phyloP scores from a whole-genome alignment of 30 jellyfish, hydroid and myxozoan genomes.

The Morbakka virulenta region DNA sequence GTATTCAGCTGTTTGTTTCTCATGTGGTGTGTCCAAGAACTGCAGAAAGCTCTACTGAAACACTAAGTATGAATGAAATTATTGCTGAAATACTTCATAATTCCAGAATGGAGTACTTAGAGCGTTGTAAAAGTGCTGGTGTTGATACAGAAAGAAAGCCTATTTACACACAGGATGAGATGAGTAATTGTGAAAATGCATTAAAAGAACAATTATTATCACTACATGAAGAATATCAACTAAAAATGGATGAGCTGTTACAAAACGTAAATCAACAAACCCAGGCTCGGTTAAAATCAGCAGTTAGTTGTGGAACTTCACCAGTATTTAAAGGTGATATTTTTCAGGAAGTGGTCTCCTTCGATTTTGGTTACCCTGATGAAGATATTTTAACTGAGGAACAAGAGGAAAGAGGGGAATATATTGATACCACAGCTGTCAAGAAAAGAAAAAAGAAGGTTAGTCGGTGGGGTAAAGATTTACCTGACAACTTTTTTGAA shows the following conservation, averaged over 20 bases:
- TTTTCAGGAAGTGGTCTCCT: not conserved
- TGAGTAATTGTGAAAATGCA: conserved; percentile 29
- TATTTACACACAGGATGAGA: conserved; percentile 70
- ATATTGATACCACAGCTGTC: not conserved
- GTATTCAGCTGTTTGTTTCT: conserved; percentile 29
- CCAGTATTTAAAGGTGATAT: conserved; percentile 24
- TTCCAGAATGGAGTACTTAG: conserved; percentile 13
- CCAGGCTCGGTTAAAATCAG: conserved; percentile 29
- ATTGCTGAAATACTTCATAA: conserved; percentile 41
- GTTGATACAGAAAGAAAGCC: conserved; percentile 63
- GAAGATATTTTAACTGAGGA: not conserved
- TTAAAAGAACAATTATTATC: conserved; percentile 23
- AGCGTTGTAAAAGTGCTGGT: conserved; percentile 70
- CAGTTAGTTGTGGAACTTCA: conserved; percentile 65
- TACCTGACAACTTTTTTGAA: conserved; percentile 57
- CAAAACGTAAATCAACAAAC: conserved; percentile 23
- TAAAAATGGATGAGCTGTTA: conserved; percentile 27
- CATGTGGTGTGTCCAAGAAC: conserved; percentile 1
- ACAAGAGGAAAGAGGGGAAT: not conserved
- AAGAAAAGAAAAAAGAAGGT: conserved; percentile 7
- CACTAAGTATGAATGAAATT: conserved; percentile 57
- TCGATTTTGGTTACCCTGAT: not conserved
- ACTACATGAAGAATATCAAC: conserved; percentile 54
- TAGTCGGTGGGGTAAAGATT: conserved; percentile 58
- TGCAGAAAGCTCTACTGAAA: conserved; percentile 52